Base-by-base conservation (phyloP, 2,888 invertebrate genomes). In the Deilephila elpenor region DNA sequence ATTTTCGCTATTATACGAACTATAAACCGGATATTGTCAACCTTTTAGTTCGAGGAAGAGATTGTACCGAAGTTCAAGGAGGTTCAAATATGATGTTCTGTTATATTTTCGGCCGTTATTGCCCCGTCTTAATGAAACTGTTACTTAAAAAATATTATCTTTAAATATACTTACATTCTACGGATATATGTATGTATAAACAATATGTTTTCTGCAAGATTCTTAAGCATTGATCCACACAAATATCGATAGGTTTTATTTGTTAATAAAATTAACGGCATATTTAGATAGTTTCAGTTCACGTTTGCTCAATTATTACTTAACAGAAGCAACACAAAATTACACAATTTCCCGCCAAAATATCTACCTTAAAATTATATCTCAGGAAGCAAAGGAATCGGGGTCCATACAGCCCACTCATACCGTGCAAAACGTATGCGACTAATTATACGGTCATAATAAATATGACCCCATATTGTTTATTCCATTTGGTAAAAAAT, bases 31-130 rank as follows among this genome's bases (percentile, higher is more conserved):
- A 75, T 74, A 73, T 74, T 75, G 75, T 78, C 78, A 80, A 78
- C 78, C 77, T 82, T 84, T 80, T 73, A 74, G 56, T 77, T 82
- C 76, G 77, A 88, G 89, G 88, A 90, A 90, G 90, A 86, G 88
- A 89, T 85, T 87, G 89, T 84, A 67, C 34, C 20, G 82, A 83
- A 85, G 88, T 88, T 90, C 90, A 89, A 82, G 87, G 86, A 82
- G 79, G 88, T 87, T 85, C 81, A 82, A 78, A 70, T 20, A 74
- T 71, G 71, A 74, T 74, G 56, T 73, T 76, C 51, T 60, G 71
- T 74, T 77, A 75, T 74, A 76, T 77, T 74, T 75, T 78, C 70
- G 73, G 71, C 14, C 51, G 61, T 51, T 29, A 8, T 37, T 19
- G 32, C 37, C 32, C 19, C 5, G 32, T 19, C n/a, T 61, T 32